Base-by-base conservation (phyloP, 2,888 invertebrate species). In the Amphipoea lucens region DNA sequence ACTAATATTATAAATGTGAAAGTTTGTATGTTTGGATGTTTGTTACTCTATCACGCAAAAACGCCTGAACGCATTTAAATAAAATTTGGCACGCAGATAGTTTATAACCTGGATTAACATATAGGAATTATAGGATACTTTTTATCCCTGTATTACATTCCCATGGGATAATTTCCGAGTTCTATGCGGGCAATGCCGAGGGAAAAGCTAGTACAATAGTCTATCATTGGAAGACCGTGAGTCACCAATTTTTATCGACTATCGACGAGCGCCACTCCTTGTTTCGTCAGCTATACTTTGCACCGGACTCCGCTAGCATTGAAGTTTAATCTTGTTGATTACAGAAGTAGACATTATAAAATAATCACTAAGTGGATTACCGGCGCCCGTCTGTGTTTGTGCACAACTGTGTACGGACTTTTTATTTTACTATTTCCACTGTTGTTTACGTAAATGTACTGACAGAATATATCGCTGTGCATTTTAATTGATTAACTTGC, bases 231-330 rank as follows among this genome's bases (percentile, higher is more conserved):
- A 89, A 90, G 86, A 87, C 87, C 74, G 87, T 93, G 93, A 92
- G 88, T 93, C 91, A 93, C 85, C 73, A 82, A 88, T 90, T 91
- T 89, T 92, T 92, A 92, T 91, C 87, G 90, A 81, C 91, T 93
- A 93, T 94, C 92, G 92, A 90, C 88, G 86, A 90, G 86, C 86
- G 94, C 93, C 95, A 93, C 95, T 91, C 95, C 95, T 93, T 93
- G 92, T 91, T 92, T 87, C 74, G 74, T 74, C 82, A 78, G 74
- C 85, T 60, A 79, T 79, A 87, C 88, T 85, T 85, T 83, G 83
- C 83, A 84, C 83, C 72, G 85, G 82, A 69, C 83, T 82, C 77
- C 69, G 82, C 79, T 82, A 88, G 85, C 87, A 88, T 85, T 88
- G 83, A 86, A 87, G 83, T 89, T 89, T 90, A 90, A 91, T 91